Evolutionary conservation across 2,113 vertebrate species (phyloP).

Genomic region (Archilochus colubris): DNA sequence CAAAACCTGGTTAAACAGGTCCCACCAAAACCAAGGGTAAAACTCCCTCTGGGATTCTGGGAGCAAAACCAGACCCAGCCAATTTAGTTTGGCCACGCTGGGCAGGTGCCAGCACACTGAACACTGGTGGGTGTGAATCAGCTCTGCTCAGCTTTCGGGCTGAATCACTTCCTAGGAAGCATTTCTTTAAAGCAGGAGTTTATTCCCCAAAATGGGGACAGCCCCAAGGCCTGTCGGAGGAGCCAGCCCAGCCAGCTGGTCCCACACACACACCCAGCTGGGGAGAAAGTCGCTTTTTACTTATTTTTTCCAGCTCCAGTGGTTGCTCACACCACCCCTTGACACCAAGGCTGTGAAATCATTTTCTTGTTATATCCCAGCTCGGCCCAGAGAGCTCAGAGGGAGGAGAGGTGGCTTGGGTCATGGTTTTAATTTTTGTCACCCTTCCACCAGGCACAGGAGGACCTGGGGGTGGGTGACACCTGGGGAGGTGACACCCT

Average conservation of each 20-base stretch:
- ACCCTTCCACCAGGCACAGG: not conserved
- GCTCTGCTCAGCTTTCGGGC: not conserved
- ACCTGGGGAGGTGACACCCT: not conserved
- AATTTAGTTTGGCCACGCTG: not conserved
- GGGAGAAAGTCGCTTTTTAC: not conserved
- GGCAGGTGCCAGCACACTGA: not conserved
- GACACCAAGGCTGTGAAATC: not conserved
- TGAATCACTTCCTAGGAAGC: not conserved
- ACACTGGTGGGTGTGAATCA: not conserved
- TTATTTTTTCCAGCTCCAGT: not conserved
- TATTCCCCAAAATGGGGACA: fast-evolving
- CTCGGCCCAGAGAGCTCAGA: not conserved
- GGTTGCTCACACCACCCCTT: not conserved
- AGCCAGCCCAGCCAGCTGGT: not conserved
- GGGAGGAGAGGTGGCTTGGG: not conserved
- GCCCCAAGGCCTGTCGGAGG: not conserved
- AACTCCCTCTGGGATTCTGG: not conserved
- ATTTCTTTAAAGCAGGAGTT: not conserved
- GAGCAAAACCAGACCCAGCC: not conserved
- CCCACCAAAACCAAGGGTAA: fast-evolving
- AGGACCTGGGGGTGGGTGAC: not conserved
- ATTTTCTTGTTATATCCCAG: not conserved
- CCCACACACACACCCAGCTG: not conserved
- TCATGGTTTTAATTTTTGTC: not conserved
- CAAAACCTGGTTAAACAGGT: too few relatives aligned